A percentile compares a stretch with the other conserved stretches of the same genome.
Conservation (phyloP, 2,113 vertebrate species). For the Ceyx margarethae region DNA sequence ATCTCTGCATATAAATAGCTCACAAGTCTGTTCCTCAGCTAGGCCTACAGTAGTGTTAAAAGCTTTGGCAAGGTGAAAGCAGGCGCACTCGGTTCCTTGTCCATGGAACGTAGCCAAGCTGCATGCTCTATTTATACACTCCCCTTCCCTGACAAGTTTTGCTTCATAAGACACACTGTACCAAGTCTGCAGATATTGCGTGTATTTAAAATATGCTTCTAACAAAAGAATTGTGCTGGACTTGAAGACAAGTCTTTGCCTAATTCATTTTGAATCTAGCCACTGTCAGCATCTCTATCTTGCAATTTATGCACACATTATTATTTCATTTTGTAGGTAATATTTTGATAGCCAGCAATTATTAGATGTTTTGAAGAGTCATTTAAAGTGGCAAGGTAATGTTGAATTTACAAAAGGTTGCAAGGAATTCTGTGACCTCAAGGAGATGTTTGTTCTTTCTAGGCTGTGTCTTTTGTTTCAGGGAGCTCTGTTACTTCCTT, state of each 20-base stretch:
- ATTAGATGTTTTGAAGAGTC: not conserved
- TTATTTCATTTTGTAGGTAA: not conserved
- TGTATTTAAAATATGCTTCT: not conserved
- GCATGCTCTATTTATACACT: not conserved
- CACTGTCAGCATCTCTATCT: not conserved
- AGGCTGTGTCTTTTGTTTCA: not conserved
- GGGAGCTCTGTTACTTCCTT: not conserved
- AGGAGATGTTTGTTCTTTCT: not conserved
- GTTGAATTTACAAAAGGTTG: not conserved
- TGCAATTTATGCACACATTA: rapidly evolving
- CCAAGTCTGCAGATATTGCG: not conserved
- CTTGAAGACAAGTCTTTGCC: not conserved
- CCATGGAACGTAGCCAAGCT: not conserved
- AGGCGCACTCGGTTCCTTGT: not conserved
- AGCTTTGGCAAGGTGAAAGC: constrained; percentile 28
- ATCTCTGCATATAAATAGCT: not conserved
- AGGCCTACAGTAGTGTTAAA: constrained; percentile 10
- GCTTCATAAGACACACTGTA: not conserved
- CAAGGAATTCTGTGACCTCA: not conserved
- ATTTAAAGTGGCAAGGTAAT: not conserved
- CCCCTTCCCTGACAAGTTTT: not conserved
- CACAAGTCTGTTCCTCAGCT: constrained; percentile 6
- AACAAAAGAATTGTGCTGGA: not conserved
- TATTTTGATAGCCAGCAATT: not conserved
- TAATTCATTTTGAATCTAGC: not conserved